Conservation (phyloP, 1,140 invertebrate species). For the Eumeta japonica region DNA sequence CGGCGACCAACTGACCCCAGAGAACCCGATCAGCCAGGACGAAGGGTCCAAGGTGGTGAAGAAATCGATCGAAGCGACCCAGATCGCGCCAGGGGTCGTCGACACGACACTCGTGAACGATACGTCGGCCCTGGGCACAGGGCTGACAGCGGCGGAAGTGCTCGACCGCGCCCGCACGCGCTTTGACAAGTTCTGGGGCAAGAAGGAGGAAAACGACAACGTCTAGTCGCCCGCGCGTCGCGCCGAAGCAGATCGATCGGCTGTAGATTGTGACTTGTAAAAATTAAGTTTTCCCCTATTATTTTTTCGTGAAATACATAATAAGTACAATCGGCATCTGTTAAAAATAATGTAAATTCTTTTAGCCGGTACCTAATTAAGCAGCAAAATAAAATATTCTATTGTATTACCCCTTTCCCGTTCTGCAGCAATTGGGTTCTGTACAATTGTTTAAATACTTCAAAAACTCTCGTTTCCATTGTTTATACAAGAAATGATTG, state of each 20-base stretch:
- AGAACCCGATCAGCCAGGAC: conserved; percentile 39
- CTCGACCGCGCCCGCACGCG: conserved; percentile 79
- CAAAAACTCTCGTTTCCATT: too few species aligned
- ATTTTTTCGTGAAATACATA: too few species aligned
- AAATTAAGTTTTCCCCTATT: too few species aligned
- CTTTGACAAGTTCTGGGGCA: conserved; percentile 85
- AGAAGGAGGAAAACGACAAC: conserved; percentile 49
- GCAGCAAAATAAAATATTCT: too few species aligned
- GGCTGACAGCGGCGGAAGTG: conserved; percentile 68
- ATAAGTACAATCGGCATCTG: too few species aligned
- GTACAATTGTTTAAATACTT: too few species aligned
- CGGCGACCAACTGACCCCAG: conserved; percentile 42
- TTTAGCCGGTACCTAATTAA: too few species aligned
- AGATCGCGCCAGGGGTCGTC: conserved; percentile 46
- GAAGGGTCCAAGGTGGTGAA: conserved; percentile 38
- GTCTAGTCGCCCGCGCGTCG: conserved; percentile 49
- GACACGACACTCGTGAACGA: conserved; percentile 52
- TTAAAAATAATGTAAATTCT: too few species aligned
- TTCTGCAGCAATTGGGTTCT: too few species aligned
- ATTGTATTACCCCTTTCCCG: too few species aligned
- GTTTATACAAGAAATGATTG: too few species aligned
- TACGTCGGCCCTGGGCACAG: conserved; percentile 19
- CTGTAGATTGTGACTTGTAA: conserved; percentile 24
- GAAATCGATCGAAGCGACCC: conserved; percentile 51
- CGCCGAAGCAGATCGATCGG: too few species aligned